Base-by-base conservation (phyloP, 1,140 invertebrate genomes). In the Micrasema longulum region DNA sequence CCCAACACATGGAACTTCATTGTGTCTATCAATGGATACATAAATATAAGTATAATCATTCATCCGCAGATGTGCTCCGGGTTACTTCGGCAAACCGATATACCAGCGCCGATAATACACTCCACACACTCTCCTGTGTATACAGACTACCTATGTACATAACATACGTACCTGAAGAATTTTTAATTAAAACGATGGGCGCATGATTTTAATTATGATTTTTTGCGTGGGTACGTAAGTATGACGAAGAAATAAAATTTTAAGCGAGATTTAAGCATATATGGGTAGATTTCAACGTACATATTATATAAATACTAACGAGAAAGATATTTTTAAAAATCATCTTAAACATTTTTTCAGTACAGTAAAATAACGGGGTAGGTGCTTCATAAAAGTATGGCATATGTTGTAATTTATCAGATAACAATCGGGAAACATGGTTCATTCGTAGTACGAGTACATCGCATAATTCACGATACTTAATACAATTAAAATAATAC, bases 171-270 rank as follows among this genome's bases (percentile, higher is more conserved):
- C 20, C 16, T 53, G 20, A 23, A 55, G 66, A 60, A 66, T 76
- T 76, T 76, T 76, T 76, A 76, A 76, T 76, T 76, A 72, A 76
- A 76, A 55, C 63, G 67, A 72, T 70, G 70, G 57, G 73, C 66
- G 73, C 73, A 69, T 68, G 74, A 76, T 69, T 76, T 76, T 76
- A 76, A 76, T 76, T 72, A 76, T 76, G 52, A 70, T 72, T 72
- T 76, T 76, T 76, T 76, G 65, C 69, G 55, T 65, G 69, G 60
- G 63, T 66, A 72, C 68, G 68, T 75, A n/a, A n/a, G n/a, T n/a
- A 72, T 35, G 69, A 72, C 63, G 57, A 55, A 60, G 55, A 62
- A 63, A 52, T 63, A 14, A 70, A 70, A 63, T 47, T 70, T 70
- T 22, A 62, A 55, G 11, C 22, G 36, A 57, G 52, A 45, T n/a